Evolutionary conservation across 2,888 invertebrate species (phyloP), one percentile per base, ranked within the genome.

Genomic region (Oscheius sp.): DNA sequence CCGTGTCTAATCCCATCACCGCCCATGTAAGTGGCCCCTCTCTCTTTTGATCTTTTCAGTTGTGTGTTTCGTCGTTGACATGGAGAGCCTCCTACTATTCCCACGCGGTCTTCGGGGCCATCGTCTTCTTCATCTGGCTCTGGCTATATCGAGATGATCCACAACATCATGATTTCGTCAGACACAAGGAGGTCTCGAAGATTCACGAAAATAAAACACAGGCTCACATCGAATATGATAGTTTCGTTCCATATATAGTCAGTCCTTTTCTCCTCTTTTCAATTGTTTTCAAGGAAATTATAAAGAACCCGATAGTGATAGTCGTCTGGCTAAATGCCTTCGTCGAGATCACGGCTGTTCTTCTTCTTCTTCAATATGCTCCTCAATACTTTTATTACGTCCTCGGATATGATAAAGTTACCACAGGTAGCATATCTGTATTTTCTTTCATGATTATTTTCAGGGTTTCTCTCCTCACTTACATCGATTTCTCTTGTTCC

Each of bases 51-150:
- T 38, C 9, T 12, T 28, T 24, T 5, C 28, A 59, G 59, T 41
- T 59, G 28, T 77, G 77, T 47, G 70, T 67, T 12, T 73, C 73
- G 8, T 57, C 68, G 2, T 50, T 77, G 28, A 82, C 81, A 12
- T 82, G 82, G 82, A 74, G 74, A 22, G 80, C 75, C 51, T 76
- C 77, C n/a, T 82, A 79, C 74, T 82, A 80, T 57, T 47, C 71
- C 6, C 81, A 80, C 56, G 67, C 73, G 2, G 59, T 38, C 9
- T 61, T 59, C 8, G 63, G 72, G 5, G 14, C 62, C 0, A 22
- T 72, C n/a, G 56, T 75, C 2, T 75, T 75, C 59, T 33, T 36
- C 9, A 9, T 56, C 3, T 75, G 75, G 77, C 49, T 73, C 2
- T 36, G 69, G 24, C 41, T 71, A 12, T 75, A 75, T 36, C 51